A percentile compares a stretch with the other conserved stretches of the same genome.
Evolutionary conservation across 2,888 invertebrate genomes (phyloP).

Genomic region (Morinoia aosen): DNA sequence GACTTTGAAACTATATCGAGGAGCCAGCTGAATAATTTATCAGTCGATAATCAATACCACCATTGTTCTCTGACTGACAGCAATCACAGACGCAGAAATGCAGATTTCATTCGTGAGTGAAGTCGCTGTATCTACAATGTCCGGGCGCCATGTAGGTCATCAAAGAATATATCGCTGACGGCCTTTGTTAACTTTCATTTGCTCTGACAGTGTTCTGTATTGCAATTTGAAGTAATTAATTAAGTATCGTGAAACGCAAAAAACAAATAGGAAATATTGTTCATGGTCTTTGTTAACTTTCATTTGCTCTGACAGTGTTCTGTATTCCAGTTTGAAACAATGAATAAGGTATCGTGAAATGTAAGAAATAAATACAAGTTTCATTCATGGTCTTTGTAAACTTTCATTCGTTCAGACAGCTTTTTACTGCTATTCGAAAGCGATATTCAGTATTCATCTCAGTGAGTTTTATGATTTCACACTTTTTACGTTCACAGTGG

Average conservation of each 20-base stretch:
- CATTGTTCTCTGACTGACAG: constrained; percentile 13
- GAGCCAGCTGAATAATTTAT: not conserved
- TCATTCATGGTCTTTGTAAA: too few species aligned
- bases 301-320: too few species aligned
- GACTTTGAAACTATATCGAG: not conserved
- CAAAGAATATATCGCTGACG: not conserved
- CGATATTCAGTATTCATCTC: not conserved
- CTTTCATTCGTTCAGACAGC: not conserved
- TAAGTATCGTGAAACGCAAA: too few species aligned
- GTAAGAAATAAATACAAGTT: too few species aligned
- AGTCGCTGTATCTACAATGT: not conserved
- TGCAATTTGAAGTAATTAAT: too few species aligned
- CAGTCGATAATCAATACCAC: not conserved
- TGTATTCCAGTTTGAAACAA: too few species aligned
- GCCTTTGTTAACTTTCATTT: not conserved
- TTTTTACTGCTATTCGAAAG: not conserved
- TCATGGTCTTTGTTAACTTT: too few species aligned
- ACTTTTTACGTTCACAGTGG: not conserved
- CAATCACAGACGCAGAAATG: not conserved
- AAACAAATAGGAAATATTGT: too few species aligned
- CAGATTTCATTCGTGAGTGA: not conserved
- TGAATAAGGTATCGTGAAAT: too few species aligned
- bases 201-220: too few species aligned
- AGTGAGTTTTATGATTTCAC: not conserved
- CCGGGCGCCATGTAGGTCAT: not conserved